Evolutionary conservation across 1,140 invertebrate genomes (phyloP).

Genomic region (Eueides isabella): DNA sequence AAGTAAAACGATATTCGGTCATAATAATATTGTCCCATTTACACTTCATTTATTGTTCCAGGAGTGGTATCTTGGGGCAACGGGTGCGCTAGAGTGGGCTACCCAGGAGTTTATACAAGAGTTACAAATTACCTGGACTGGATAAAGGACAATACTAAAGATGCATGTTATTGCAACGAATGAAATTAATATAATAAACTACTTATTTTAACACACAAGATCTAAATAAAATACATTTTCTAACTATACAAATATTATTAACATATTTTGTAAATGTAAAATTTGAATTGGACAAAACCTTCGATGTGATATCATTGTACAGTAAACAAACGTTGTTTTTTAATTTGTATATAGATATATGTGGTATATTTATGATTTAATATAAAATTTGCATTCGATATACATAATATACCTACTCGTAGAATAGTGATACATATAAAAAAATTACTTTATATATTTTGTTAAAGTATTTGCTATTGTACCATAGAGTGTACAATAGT

Average conservation of each 20-base stretch:
- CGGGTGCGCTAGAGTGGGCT: slow-evolving; percentile 88
- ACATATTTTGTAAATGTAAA: neutral
- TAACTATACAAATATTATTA: neutral
- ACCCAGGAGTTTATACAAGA: slow-evolving; percentile 91
- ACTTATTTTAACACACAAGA: slow-evolving; percentile 1
- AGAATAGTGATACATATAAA: neutral
- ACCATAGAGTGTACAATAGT: too few species aligned
- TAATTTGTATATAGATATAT: neutral
- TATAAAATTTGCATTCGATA: too few species aligned
- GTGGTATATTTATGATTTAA: neutral
- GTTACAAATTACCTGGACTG: slow-evolving; percentile 89
- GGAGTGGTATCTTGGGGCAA: slow-evolving; percentile 86
- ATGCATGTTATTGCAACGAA: slow-evolving; percentile 87
- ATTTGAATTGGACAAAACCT: neutral
- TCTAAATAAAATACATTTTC: neutral
- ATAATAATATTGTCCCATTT: too few species aligned
- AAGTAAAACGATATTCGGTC: too few species aligned
- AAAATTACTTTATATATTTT: neutral
- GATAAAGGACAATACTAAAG: slow-evolving; percentile 88
- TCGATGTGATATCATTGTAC: neutral
- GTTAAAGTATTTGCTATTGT: neutral
- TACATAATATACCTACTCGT: neutral
- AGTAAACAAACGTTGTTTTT: neutral
- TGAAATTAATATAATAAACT: slow-evolving; percentile 46
- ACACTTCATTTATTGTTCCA: slow-evolving; percentile 39